A percentile compares a stretch with the other conserved stretches of the same genome.
Conservation (phyloP, 2,888 invertebrate species). For the Meganola albula region DNA sequence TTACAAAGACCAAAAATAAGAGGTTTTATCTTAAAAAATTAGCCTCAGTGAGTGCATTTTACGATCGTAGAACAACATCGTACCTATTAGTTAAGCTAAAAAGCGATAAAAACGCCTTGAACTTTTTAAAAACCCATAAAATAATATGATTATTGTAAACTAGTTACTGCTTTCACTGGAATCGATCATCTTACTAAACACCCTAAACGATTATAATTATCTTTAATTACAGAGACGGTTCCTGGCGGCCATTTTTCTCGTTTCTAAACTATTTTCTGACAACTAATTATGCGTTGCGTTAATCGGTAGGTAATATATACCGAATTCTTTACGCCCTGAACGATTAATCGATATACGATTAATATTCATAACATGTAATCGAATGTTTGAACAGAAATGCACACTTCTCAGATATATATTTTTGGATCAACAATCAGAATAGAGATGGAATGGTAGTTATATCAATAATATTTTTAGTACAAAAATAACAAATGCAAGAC, state of each 20-base stretch:
- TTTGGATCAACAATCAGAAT: slow-evolving; percentile 48
- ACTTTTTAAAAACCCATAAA: slow-evolving; percentile 48
- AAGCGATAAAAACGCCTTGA: slow-evolving; percentile 50
- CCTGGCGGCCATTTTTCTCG: slow-evolving; percentile 39
- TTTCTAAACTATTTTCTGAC: slow-evolving; percentile 44
- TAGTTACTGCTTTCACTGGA: slow-evolving; percentile 39
- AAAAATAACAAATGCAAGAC: slow-evolving; percentile 32
- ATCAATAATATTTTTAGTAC: slow-evolving; percentile 47
- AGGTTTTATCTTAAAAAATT: slow-evolving; percentile 48
- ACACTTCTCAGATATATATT: slow-evolving; percentile 62
- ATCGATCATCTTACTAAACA: slow-evolving; percentile 49
- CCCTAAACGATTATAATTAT: slow-evolving; percentile 41
- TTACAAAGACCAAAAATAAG: no score
- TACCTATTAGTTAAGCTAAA: slow-evolving; percentile 48
- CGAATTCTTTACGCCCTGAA: slow-evolving; percentile 56
- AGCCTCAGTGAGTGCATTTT: slow-evolving; percentile 38
- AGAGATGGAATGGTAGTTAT: slow-evolving; percentile 46
- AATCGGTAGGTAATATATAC: slow-evolving; percentile 64
- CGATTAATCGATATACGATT: slow-evolving; percentile 53
- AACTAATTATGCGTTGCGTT: slow-evolving; percentile 57
- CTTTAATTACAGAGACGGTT: slow-evolving; percentile 41
- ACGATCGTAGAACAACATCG: slow-evolving; percentile 40
- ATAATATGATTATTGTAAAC: slow-evolving; percentile 41
- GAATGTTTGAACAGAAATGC: slow-evolving; percentile 45
- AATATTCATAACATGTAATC: slow-evolving; percentile 30